Percentiles rank a stretch among this genome's conserved stretches.
Evolutionary conservation across 2,888 invertebrate species (phyloP).

Genomic region (Anoplius nigerrimus): DNA sequence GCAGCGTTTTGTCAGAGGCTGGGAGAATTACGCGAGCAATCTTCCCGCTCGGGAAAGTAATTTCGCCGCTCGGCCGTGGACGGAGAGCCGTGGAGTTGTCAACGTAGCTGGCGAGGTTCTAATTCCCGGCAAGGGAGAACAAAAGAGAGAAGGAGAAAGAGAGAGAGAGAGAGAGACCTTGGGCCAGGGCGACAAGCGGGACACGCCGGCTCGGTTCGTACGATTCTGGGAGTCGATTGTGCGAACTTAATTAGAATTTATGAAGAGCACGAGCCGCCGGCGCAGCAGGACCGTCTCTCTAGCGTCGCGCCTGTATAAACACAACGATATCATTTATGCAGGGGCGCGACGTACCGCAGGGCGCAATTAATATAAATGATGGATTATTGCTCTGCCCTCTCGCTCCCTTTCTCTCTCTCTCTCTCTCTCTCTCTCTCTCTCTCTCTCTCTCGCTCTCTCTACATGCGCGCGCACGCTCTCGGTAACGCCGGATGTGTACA

Average conservation of each 20-base stretch:
- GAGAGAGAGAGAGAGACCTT: constrained; percentile 12
- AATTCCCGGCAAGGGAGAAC: background rate
- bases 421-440: constrained; percentile 21
- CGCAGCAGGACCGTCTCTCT: constrained; percentile 36
- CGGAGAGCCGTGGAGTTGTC: no score
- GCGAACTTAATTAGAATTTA: constrained; percentile 71
- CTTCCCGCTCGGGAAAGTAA: no score
- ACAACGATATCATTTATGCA: constrained; percentile 67
- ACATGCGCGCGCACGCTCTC: no score
- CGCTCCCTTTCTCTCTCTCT: constrained; percentile 1
- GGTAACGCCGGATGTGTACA: constrained; percentile 56
- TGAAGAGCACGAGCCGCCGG: constrained; percentile 62
- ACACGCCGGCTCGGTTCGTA: constrained; percentile 16
- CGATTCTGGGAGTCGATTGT: constrained; percentile 62
- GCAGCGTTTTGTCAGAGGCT: no score
- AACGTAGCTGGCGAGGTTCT: no score
- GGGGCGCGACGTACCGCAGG: constrained; percentile 59
- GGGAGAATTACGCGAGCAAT: no score
- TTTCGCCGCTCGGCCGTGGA: no score
- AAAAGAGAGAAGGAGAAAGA: background rate
- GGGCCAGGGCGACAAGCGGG: constrained; percentile 10
- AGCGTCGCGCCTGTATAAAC: constrained; percentile 56
- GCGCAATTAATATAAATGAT: constrained; percentile 73
- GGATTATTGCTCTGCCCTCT: constrained; percentile 63
- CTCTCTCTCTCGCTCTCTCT: no score